Percentiles rank a stretch among this genome's conserved stretches.
Evolutionary conservation across 92 coral and sea anemone genomes (phyloP).

Genomic region (Zoanthus gigantus): DNA sequence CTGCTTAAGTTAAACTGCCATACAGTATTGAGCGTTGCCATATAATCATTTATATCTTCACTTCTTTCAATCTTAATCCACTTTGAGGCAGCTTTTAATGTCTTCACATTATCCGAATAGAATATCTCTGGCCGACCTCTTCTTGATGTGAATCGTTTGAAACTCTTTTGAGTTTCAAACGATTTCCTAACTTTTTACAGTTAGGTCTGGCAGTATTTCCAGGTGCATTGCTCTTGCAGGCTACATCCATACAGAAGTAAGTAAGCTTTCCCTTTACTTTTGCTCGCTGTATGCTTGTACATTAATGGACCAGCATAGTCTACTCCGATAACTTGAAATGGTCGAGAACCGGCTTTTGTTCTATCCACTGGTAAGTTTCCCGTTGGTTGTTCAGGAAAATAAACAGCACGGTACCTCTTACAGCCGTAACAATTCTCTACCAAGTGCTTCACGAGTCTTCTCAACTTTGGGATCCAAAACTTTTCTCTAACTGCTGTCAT

Average conservation of each 20-base stretch:
- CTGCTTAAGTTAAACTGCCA: no score
- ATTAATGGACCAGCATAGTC: not conserved
- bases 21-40: no score
- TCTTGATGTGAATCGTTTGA: not conserved
- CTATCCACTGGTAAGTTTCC: conserved; percentile 26
- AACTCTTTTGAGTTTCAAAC: not conserved
- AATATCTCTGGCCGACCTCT: not conserved
- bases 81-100: not conserved
- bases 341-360: conserved; percentile 13
- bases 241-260: conserved; percentile 4
- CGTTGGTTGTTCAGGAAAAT: conserved; percentile 10
- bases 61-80: conserved; percentile 5
- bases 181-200: not conserved
- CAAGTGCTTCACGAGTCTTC: conserved; percentile 27
- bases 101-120: not conserved
- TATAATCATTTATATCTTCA: not conserved
- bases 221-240: not conserved
- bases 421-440: conserved; percentile 9
- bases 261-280: not conserved
- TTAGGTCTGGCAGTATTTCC: no score
- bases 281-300: conserved; percentile 22
- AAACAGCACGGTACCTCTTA: not conserved
- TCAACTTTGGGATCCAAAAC: conserved; percentile 40
- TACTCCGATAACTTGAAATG: no score
- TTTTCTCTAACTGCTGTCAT: not conserved